Evolutionary conservation across 23 tunicate genomes (phyloP), one percentile per base, ranked within the genome.

Genomic region (Halocynthia roretzi): DNA sequence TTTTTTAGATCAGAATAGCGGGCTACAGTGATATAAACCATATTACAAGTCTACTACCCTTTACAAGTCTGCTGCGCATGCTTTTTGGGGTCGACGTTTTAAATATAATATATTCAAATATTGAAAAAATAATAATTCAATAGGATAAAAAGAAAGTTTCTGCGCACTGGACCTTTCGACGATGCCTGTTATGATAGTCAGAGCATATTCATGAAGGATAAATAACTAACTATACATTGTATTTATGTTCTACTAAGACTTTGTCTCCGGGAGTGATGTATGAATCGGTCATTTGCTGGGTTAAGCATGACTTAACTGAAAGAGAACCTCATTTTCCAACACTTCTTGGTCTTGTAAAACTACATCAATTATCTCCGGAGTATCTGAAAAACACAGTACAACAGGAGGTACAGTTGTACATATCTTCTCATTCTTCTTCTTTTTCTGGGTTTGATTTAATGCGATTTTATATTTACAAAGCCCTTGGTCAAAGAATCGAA

Each of bases 401-500:
- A 63, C 20, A 63, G 22, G 68, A 63, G 11, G 68, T 63, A 63
- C 20, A 7, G 7, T 7, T 31, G 20, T 63, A 56, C 10, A 10
- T 56, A 10, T 10, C 11, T 56, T 56, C 12, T 56, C 12, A 12
- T 56, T 56, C 62, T 56, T 56, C 12, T 12, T 56, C 10, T 10
- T 56, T 56, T 56, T 10, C 62, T 10, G 12, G 12, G 10, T 56
- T 56, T 56, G 12, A 56, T 10, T 10, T 56, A 56, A 10, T 56
- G 62, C 62, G 62, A 56, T 12, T 56, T 12, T 10, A 19, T 63
- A 19, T 8, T n/a, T n/a, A n/a, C n/a, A n/a, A 19, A 63, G 68
- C 10, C 68, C 7, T 10, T 63, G 68, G 68, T 63, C 7, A 63
- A 63, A 63, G 68, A 63, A 63, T 63, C 68, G 68, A 63, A 63